Conservation (phyloP, 2,797 vertebrate genomes). For the Prunella strophiata region DNA sequence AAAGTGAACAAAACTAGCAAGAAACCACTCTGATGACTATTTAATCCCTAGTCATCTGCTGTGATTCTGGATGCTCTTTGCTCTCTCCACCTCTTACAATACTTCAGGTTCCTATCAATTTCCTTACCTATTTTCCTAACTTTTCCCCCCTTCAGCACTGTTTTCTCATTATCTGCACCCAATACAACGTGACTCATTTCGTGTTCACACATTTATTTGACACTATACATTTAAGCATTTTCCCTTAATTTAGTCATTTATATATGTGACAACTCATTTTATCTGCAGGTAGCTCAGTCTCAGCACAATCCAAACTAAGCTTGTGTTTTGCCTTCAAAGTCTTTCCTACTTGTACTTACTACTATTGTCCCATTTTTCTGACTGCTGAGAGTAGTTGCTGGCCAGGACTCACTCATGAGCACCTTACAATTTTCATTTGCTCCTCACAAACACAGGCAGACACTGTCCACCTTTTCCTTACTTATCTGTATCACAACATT, state of each 20-base stretch:
- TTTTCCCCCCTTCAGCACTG: not conserved
- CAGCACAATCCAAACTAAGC: not conserved
- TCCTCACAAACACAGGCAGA: not conserved
- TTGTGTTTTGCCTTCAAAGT: not conserved
- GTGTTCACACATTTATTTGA: not conserved
- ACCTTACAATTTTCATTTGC: not conserved
- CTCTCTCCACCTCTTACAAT: not conserved
- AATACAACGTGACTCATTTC: not conserved
- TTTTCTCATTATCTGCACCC: not conserved
- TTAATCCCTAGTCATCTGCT: not conserved
- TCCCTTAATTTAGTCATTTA: not conserved
- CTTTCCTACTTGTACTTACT: not conserved
- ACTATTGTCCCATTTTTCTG: not conserved
- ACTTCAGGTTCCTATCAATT: not conserved
- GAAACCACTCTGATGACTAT: not conserved
- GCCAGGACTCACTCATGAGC: not conserved
- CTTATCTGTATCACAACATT: not conserved
- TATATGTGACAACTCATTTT: not conserved
- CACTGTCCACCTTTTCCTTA: not conserved
- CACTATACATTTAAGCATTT: not conserved
- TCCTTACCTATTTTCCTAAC: not conserved
- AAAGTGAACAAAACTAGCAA: slow-evolving; percentile 31
- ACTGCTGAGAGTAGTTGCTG: not conserved
- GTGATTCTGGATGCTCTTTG: not conserved
- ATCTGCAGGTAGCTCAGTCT: not conserved